Evolutionary conservation across 23 tunicate genomes (phyloP).

Genomic region (Ciona savignyi): DNA sequence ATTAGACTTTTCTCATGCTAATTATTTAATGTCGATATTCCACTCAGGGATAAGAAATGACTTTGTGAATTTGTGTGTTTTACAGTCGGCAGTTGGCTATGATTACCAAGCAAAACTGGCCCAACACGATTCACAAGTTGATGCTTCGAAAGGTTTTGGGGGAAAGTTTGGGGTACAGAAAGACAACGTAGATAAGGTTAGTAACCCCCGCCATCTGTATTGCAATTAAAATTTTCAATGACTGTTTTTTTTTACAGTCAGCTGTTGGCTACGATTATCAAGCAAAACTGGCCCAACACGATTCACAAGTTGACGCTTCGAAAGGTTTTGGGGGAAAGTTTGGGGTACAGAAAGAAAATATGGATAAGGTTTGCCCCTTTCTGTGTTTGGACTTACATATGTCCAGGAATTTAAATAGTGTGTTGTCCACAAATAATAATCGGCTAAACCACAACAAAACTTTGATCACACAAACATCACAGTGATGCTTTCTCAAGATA

Average conservation of each 20-base stretch:
- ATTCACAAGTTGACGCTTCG: slow-evolving; percentile 41
- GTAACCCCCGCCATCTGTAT: background rate
- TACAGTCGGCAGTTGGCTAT: slow-evolving; percentile 56
- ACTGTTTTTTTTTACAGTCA: slow-evolving; percentile 7
- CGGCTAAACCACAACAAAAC: no score
- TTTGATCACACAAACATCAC: no score
- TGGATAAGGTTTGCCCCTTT: no score
- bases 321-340: slow-evolving; percentile 92
- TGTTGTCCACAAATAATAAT: no score
- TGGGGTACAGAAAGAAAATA: slow-evolving; percentile 85
- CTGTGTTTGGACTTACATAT: no score
- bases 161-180: slow-evolving; percentile 96
- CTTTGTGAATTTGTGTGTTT: no score
- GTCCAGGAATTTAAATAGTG: no score
- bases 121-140: slow-evolving; percentile 87
- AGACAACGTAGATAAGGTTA: slow-evolving; percentile 82
- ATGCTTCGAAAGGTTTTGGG: slow-evolving; percentile 95
- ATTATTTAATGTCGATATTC: no score
- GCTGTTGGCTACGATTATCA: slow-evolving; percentile 52
- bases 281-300: slow-evolving; percentile 65
- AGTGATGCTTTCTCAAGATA: no score
- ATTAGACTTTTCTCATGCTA: no score
- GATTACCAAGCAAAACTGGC: slow-evolving; percentile 49
- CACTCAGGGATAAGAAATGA: no score
- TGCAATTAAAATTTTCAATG: background rate